Conservation (phyloP, 2,113 vertebrate species). For the Nothobranchius furzeri region DNA sequence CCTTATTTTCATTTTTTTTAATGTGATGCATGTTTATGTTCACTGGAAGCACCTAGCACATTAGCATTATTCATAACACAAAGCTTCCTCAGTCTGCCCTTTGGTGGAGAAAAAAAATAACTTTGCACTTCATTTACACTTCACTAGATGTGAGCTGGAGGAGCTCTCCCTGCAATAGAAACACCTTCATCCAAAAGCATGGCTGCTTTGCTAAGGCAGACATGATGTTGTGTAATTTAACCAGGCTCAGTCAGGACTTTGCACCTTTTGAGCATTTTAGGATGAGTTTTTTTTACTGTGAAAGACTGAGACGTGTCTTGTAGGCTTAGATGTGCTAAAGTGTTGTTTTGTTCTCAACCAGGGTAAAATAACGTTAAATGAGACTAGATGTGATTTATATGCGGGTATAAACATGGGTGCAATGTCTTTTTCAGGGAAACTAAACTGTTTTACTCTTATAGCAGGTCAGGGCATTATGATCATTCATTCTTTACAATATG, state of each 20-base stretch:
- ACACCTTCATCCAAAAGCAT: slow-evolving; percentile 24
- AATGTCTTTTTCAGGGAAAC: no score
- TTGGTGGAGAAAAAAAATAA: slow-evolving; percentile 50
- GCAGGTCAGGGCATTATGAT: no score
- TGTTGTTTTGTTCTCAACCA: no score
- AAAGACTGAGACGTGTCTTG: not conserved
- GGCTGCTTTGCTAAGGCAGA: slow-evolving; percentile 47
- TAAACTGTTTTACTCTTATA: no score
- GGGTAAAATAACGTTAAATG: no score
- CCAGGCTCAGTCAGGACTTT: slow-evolving; percentile 21
- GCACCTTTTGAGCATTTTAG: slow-evolving; percentile 15
- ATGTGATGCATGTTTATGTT: slow-evolving; percentile 64
- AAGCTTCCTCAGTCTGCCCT: slow-evolving; percentile 40
- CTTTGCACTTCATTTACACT: slow-evolving; percentile 53
- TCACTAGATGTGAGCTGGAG: slow-evolving; percentile 27
- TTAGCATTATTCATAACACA: slow-evolving; percentile 73
- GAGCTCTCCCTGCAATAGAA: slow-evolving; percentile 38
- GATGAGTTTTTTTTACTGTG: slow-evolving; percentile 31
- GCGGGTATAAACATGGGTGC: no score
- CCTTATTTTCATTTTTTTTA: slow-evolving; percentile 45
- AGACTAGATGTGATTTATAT: no score
- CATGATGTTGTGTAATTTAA: slow-evolving; percentile 28
- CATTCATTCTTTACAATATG: no score
- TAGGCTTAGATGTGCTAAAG: not conserved
- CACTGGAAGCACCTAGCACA: slow-evolving; percentile 51